Evolutionary conservation across 1,140 invertebrate genomes (phyloP).

Genomic region (Ephestia elutella): DNA sequence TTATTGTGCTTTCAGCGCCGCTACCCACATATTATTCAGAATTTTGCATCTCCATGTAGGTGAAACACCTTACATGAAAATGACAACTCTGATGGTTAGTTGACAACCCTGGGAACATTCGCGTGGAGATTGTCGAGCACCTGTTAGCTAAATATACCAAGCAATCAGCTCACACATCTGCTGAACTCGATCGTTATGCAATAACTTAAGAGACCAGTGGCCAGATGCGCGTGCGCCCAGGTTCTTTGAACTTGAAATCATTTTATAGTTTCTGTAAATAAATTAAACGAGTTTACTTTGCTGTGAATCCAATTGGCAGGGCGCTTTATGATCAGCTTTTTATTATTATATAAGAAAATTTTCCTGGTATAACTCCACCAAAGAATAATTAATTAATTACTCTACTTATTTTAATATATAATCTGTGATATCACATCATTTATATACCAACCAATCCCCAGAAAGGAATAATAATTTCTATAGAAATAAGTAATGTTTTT

Average conservation of each 20-base stretch:
- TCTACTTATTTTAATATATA: too few relatives aligned
- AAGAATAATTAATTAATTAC: too few relatives aligned
- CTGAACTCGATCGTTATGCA: slow-evolving; percentile 62
- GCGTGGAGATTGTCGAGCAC: slow-evolving; percentile 50
- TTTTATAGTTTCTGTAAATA: slow-evolving; percentile 23
- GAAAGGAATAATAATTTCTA: too few relatives aligned
- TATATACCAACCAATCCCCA: too few relatives aligned
- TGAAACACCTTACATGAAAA: too few relatives aligned
- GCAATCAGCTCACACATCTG: slow-evolving; percentile 66
- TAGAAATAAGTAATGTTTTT: too few relatives aligned
- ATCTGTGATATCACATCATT: too few relatives aligned
- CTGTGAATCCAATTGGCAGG: neutral
- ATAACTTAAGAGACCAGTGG: slow-evolving; percentile 51
- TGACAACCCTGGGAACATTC: slow-evolving; percentile 40
- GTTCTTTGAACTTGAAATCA: slow-evolving; percentile 56
- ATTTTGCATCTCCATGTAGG: too few relatives aligned
- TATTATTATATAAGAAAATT: too few relatives aligned
- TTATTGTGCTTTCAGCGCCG: too few relatives aligned
- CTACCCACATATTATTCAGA: too few relatives aligned
- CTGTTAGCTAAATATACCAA: slow-evolving; percentile 60
- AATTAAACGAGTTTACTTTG: neutral
- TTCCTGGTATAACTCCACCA: too few relatives aligned
- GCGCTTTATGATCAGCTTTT: neutral
- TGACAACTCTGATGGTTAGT: neutral
- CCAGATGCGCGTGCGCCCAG: slow-evolving; percentile 45